Evolutionary conservation across 64 coral and sea anemone species (phyloP).

Genomic region (Actinia equina): DNA sequence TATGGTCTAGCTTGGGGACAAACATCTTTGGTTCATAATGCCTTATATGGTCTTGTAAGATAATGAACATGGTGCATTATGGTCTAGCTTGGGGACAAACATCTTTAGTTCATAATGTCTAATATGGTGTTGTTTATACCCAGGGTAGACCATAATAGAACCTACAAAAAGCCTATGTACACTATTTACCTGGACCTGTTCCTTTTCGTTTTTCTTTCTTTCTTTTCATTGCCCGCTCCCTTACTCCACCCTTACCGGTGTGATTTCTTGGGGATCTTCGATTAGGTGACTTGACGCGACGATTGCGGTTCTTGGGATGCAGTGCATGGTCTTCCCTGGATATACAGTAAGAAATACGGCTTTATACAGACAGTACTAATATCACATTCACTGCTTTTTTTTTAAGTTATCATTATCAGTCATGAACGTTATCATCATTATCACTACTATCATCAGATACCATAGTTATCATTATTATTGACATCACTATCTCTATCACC

Average conservation of each 20-base stretch:
- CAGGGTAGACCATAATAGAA: not conserved
- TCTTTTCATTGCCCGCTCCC: slow-evolving; percentile 34
- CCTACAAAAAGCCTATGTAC: not conserved
- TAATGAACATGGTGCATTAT: not conserved
- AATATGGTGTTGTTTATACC: too few relatives aligned
- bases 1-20: not conserved
- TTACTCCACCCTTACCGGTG: slow-evolving; percentile 5
- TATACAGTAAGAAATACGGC: not conserved
- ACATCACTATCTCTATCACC: too few relatives aligned
- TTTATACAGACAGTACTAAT: not conserved
- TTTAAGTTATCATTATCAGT: too few relatives aligned
- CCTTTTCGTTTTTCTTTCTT: slow-evolving; percentile 27
- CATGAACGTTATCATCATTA: too few relatives aligned
- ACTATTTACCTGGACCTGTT: not conserved
- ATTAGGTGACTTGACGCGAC: not conserved
- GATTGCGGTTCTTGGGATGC: not conserved
- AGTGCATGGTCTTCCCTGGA: not conserved
- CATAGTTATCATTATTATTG: too few relatives aligned
- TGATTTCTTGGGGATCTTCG: not conserved
- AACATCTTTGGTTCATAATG: too few relatives aligned
- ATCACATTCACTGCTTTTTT: too few relatives aligned
- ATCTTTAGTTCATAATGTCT: too few relatives aligned
- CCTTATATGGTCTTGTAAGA: too few relatives aligned
- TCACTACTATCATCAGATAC: too few relatives aligned
- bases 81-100: not conserved